A percentile compares a stretch with the other conserved stretches of the same genome.
These are phyloP conservation scores for Rachycentron canadum DNA, from an alignment of 2,797 vertebrate genomes.

Conservation along the genomic window DNA sequence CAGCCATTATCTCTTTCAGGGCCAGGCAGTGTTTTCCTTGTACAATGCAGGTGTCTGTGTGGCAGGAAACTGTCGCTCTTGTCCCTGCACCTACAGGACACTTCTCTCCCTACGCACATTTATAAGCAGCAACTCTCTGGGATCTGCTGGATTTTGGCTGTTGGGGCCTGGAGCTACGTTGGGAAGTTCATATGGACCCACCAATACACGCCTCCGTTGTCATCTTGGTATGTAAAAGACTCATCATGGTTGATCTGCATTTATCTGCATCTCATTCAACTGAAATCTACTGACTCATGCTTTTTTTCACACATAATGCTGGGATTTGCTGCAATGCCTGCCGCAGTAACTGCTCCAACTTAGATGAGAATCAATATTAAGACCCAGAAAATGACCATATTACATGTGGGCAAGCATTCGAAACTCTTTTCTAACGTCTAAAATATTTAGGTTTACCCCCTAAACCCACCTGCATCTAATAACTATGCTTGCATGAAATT, in stretches of 20 bases:
- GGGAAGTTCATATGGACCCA: conserved; percentile 90
- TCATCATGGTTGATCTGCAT: background rate
- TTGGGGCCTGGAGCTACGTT: conserved; percentile 88
- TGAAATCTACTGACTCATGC: background rate
- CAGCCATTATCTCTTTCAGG: conserved; percentile 70
- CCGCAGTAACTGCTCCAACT: background rate
- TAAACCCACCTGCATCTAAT: background rate
- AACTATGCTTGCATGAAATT: background rate
- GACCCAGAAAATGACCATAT: background rate
- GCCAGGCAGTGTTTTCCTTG: conserved; percentile 87
- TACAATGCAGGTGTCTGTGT: conserved; percentile 89
- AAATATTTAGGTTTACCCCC: background rate
- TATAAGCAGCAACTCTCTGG: conserved; percentile 90
- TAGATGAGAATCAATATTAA: background rate
- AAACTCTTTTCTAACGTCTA: background rate
- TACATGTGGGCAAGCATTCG: background rate
- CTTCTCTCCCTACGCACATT: conserved; percentile 90
- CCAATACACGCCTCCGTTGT: conserved; percentile 90
- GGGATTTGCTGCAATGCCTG: background rate
- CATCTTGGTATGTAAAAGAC: conserved; percentile 87
- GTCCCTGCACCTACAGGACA: conserved; percentile 88
- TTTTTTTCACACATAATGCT: background rate
- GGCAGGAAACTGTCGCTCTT: conserved; percentile 88
- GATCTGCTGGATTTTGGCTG: conserved; percentile 90
- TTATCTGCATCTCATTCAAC: background rate